A percentile compares a stretch with the other conserved stretches of the same genome.
phyloP scores from a whole-genome alignment of 2,113 vertebrate species.

The Etia nguti region DNA sequence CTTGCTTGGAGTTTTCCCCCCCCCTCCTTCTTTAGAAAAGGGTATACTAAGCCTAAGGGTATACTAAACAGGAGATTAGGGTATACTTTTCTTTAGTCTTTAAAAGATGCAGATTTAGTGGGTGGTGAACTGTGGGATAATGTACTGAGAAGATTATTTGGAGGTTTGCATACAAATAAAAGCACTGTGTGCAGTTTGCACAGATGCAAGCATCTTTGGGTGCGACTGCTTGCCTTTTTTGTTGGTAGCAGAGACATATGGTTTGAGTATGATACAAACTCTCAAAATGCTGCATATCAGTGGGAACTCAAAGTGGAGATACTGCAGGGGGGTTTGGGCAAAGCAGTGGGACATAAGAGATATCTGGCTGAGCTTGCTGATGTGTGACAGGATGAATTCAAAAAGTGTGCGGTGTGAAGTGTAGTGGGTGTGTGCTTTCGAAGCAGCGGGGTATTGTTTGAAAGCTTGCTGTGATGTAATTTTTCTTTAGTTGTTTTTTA shows the following conservation, averaged over 20 bases:
- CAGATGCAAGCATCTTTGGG: neutral
- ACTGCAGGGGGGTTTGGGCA: slow-evolving; percentile 32
- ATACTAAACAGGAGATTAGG: neutral
- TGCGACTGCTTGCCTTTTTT: neutral
- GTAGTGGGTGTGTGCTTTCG: neutral
- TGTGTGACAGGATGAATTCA: slow-evolving; percentile 53
- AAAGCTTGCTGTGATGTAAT: neutral
- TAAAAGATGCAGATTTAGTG: slow-evolving; percentile 6
- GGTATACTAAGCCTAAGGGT: neutral
- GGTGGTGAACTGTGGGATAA: slow-evolving; percentile 20
- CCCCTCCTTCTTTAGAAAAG: neutral
- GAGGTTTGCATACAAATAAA: slow-evolving; percentile 33
- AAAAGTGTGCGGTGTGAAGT: slow-evolving; percentile 35
- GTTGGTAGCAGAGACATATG: slow-evolving; percentile 25
- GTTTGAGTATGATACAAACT: slow-evolving; percentile 1
- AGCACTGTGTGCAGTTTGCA: neutral
- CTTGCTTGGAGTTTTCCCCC: neutral
- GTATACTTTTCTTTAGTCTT: neutral
- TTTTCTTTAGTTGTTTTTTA: neutral
- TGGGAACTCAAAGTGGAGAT: slow-evolving; percentile 36
- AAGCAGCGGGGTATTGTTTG: slow-evolving; percentile 27
- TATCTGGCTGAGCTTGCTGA: slow-evolving; percentile 55
- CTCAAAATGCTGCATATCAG: slow-evolving; percentile 21
- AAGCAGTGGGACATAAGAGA: slow-evolving; percentile 47
- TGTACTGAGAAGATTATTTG: slow-evolving; percentile 8